Evolutionary conservation across 1,140 invertebrate genomes (phyloP), one percentile per base, ranked within the genome.

Genomic region (Drosophila nigromelanica): DNA sequence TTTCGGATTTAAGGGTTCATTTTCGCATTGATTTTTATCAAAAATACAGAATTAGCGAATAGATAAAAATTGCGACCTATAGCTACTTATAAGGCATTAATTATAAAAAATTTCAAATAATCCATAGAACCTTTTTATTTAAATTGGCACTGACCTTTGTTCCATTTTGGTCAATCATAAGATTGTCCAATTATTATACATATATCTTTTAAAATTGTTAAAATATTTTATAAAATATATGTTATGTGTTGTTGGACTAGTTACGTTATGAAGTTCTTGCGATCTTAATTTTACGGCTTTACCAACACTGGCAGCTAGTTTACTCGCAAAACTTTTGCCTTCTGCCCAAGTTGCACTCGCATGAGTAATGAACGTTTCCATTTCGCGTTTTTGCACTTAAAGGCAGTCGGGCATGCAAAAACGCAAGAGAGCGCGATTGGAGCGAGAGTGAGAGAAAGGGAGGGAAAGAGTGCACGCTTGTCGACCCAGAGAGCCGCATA

Each of bases 361-460:
- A 73, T 73, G 70, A 73, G 70, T 68, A 73, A 73, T 68, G 70
- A 73, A 63, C 63, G 70, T 61, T 68, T 68, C 54, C 62, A 72
- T 72, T 72, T 72, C 69, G 39, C 69, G 62, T 59, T 68, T 33
- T 66, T 68, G 63, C 64, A 73, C 70, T 73, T 68, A 73, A 73
- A 60, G 35, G 59, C 70, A 73, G 24, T 56, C 63, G 55, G 48
- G 43, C 70, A 42, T 63, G 59, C 59, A 61, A 50, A 37, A 54
- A 45, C 10, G 30, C 7, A 11, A 18, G 58, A 59, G 11, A 35
- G 27, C 18, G 56, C 18, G 55, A 33, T n/a, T 15, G 24, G 21
- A 42, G 40, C n/a, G 42, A 21, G 27, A 14, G 15, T 24, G 39
- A 30, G 14, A 50, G 35, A 4, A 33, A 11, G 54, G 6, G 15